Evolutionary conservation across 2,888 invertebrate genomes (phyloP).

Genomic region (Rambutsinella grinnellia): DNA sequence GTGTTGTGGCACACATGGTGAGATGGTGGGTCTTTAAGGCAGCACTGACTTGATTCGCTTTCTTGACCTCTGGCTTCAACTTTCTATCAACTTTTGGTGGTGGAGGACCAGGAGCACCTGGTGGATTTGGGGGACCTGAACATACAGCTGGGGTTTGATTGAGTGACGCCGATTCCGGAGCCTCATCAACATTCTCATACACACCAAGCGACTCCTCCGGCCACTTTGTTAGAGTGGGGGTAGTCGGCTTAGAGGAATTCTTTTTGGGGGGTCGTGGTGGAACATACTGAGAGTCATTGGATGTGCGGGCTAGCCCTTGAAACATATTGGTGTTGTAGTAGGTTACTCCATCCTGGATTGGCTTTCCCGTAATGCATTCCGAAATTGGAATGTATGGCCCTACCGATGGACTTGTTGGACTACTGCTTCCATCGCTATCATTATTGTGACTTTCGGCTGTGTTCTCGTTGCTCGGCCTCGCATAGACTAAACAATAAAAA

Average conservation of each 20-base stretch:
- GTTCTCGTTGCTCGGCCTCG: constrained; percentile 54
- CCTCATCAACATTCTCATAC: constrained; percentile 63
- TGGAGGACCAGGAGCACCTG: constrained; percentile 34
- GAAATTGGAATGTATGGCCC: constrained; percentile 92
- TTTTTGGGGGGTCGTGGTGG: constrained; percentile 66
- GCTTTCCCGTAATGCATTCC: constrained; percentile 87
- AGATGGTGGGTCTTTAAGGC: constrained; percentile 5
- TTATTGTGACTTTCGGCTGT: constrained; percentile 38
- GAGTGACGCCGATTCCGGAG: constrained; percentile 62
- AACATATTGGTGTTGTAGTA: constrained; percentile 59
- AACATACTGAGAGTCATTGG: constrained; percentile 28
- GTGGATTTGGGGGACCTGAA: constrained; percentile 48
- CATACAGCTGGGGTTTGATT: constrained; percentile 64
- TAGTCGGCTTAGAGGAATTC: constrained; percentile 47
- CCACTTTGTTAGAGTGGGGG: constrained; percentile 23
- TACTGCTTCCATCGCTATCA: constrained; percentile 63
- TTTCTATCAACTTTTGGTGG: constrained; percentile 65
- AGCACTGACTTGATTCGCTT: constrained; percentile 42
- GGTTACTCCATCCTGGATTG: constrained; percentile 65
- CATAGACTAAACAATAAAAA: constrained; percentile 48
- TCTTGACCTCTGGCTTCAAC: constrained; percentile 61
- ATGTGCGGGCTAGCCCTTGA: not conserved
- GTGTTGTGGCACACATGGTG: constrained; percentile 18
- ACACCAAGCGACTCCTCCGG: constrained; percentile 34
- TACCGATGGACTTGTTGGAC: constrained; percentile 72